These are phyloP conservation scores for Acridotheres tristis DNA, from an alignment of 2,797 vertebrate genomes.

Conservation along the genomic window DNA sequence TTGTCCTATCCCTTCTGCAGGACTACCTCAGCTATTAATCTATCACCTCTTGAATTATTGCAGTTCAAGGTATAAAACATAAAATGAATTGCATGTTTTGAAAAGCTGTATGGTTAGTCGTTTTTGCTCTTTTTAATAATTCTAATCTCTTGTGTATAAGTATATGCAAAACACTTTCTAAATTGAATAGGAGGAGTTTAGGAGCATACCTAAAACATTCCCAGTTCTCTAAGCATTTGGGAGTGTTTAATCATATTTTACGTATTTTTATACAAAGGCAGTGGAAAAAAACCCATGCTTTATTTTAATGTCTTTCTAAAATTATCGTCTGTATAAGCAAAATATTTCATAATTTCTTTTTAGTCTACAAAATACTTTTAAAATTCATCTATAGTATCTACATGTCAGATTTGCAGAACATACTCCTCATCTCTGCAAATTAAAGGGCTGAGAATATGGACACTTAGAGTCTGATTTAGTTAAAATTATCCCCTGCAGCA, in stretches of 20 bases:
- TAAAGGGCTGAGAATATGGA: slow-evolving; percentile 53
- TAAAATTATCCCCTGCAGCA: slow-evolving; percentile 60
- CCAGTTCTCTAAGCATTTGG: not conserved
- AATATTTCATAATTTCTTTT: slow-evolving; percentile 31
- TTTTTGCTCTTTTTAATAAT: not conserved
- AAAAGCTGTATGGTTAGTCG: not conserved
- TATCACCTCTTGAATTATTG: not conserved
- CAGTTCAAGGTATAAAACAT: not conserved
- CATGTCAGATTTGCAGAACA: slow-evolving; percentile 31
- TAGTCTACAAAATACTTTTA: slow-evolving; percentile 5
- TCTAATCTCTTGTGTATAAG: not conserved
- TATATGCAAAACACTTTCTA: not conserved
- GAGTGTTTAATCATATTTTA: not conserved
- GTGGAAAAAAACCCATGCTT: not conserved
- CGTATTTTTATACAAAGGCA: not conserved
- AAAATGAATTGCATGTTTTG: not conserved
- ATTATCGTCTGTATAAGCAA: not conserved
- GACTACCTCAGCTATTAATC: not conserved
- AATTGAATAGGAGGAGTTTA: not conserved
- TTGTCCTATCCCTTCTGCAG: not conserved
- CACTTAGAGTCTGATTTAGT: slow-evolving; percentile 56
- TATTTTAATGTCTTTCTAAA: slow-evolving; percentile 5
- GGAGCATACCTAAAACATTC: not conserved
- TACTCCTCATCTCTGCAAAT: slow-evolving; percentile 42
- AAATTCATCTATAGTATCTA: slow-evolving; percentile 20